Conservation (phyloP, 1,140 invertebrate species). For the Platyscapa corneri region DNA sequence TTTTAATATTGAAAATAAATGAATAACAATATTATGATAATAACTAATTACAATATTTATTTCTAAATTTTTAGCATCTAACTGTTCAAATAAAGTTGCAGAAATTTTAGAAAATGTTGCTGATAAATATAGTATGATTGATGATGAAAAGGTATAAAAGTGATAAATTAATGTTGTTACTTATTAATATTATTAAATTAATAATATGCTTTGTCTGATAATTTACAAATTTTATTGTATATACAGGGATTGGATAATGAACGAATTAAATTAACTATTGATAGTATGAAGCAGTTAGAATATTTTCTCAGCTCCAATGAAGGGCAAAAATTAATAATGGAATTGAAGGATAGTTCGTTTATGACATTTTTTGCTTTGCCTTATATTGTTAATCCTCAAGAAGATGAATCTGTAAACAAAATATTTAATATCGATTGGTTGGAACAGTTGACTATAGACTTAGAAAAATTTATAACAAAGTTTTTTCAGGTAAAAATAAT, state of each 20-base stretch:
- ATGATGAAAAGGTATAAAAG: constrained; percentile 43
- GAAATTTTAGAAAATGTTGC: constrained; percentile 55
- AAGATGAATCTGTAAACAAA: constrained; percentile 76
- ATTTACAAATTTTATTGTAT: not conserved
- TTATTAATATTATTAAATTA: not conserved
- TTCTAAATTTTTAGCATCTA: constrained; percentile 7
- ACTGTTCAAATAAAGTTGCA: not conserved
- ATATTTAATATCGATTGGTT: constrained; percentile 74
- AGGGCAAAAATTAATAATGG: constrained; percentile 58
- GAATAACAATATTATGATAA: too few species aligned
- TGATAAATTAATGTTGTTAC: not conserved
- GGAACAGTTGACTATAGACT: constrained; percentile 51
- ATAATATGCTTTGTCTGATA: not conserved
- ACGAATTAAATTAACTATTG: constrained; percentile 24
- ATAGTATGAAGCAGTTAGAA: constrained; percentile 74
- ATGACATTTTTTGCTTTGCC: constrained; percentile 77
- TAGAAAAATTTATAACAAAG: constrained; percentile 54
- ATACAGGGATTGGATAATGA: constrained; percentile 40
- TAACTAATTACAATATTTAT: not conserved
- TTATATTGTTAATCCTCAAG: constrained; percentile 75
- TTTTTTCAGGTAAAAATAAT: constrained; percentile 53
- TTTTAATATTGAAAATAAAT: too few species aligned
- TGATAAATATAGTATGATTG: constrained; percentile 5
- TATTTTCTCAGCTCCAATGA: constrained; percentile 75
- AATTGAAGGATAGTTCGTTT: constrained; percentile 76